Conservation (phyloP, 1,140 invertebrate genomes). For the Drosophila melanica region DNA sequence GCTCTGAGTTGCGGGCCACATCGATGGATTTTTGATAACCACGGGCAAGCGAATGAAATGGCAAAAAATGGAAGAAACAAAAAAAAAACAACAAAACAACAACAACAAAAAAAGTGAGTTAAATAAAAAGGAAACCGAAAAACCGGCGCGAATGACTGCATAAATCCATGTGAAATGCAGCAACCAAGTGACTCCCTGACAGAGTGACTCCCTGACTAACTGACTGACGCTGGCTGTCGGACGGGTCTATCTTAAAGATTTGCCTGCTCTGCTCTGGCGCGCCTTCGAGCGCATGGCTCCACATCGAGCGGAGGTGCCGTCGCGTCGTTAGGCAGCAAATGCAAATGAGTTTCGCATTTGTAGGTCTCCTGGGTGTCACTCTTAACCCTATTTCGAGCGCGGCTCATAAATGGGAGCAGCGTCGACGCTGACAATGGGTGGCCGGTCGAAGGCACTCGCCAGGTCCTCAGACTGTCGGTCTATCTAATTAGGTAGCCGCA, state of each 20-base stretch:
- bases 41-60: constrained; percentile 56
- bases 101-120: too few relatives aligned
- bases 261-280: constrained; percentile 26
- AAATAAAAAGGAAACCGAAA: constrained; percentile 11
- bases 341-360: constrained; percentile 74
- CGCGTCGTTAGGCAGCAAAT: constrained; percentile 62
- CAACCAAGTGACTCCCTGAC: constrained; percentile 34
- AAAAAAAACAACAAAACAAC: neutral
- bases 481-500: constrained; percentile 22
- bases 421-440: constrained; percentile 55
- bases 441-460: constrained; percentile 27
- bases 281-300: constrained; percentile 24
- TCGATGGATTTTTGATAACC: constrained; percentile 59
- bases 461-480: neutral
- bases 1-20: constrained; percentile 32
- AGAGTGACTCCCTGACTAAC: constrained; percentile 30
- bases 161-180: constrained; percentile 78
- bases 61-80: constrained; percentile 35
- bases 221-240: constrained; percentile 18
- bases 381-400: constrained; percentile 70
- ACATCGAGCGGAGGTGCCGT: constrained; percentile 10
- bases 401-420: constrained; percentile 70
- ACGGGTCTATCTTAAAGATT: constrained; percentile 33
- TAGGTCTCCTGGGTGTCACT: constrained; percentile 78
- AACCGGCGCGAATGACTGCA: constrained; percentile 75